phyloP scores from a whole-genome alignment of 2,888 invertebrate genomes.

The Liopterus haemorrhoidalis region DNA sequence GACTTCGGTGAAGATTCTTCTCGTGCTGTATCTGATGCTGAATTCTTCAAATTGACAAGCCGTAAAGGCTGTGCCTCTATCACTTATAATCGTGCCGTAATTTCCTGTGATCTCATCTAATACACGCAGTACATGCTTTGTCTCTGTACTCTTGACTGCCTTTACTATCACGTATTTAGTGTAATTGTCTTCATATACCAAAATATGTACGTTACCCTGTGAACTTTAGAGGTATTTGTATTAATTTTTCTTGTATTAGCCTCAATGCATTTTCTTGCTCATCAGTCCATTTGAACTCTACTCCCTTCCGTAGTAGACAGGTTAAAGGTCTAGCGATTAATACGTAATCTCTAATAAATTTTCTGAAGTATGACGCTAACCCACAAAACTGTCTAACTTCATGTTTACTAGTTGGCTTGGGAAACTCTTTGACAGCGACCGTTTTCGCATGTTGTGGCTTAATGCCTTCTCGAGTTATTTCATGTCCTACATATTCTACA shows the following conservation, averaged over 20 bases:
- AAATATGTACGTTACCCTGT: slow-evolving; percentile 26
- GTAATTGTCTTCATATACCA: slow-evolving; percentile 30
- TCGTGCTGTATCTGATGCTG: slow-evolving; percentile 25
- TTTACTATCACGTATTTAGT: slow-evolving; percentile 31
- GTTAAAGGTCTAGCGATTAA: slow-evolving; percentile 19
- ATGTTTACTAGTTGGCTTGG: not conserved
- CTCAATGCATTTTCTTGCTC: slow-evolving; percentile 19
- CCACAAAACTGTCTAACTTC: not conserved
- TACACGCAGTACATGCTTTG: slow-evolving; percentile 20
- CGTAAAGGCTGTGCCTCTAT: slow-evolving; percentile 32
- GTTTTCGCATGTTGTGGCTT: not conserved
- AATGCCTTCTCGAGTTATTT: not conserved
- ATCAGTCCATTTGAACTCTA: slow-evolving; percentile 15
- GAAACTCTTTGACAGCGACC: not conserved
- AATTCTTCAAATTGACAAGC: slow-evolving; percentile 27
- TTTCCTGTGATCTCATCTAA: slow-evolving; percentile 21
- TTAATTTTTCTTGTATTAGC: slow-evolving; percentile 17
- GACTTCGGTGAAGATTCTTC: slow-evolving; percentile 29
- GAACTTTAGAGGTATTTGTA: slow-evolving; percentile 28
- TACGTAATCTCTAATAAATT: slow-evolving; percentile 16
- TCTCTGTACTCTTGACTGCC: slow-evolving; percentile 25
- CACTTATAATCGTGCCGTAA: slow-evolving; percentile 31
- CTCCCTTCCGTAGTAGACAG: no score
- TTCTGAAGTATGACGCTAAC: no score
- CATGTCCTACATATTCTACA: not conserved